Evolutionary conservation across 1,140 invertebrate genomes (phyloP).

Genomic region (Hylyphantes graminicola): DNA sequence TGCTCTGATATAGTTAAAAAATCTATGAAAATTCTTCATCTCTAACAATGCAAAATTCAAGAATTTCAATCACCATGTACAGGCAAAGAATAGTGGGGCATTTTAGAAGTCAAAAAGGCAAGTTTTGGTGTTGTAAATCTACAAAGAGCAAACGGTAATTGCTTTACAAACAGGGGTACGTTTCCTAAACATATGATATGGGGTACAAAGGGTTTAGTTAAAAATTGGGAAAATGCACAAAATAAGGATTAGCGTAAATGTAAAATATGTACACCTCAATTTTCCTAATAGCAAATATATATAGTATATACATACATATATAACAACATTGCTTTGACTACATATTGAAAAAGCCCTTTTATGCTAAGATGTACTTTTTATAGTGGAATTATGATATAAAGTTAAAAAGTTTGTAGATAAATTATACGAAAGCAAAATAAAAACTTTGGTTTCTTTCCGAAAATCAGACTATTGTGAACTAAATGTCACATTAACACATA

Average conservation of each 20-base stretch:
- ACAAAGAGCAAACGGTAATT: slow-evolving; percentile 30
- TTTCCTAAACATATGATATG: slow-evolving; percentile 22
- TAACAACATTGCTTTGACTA: slow-evolving; percentile 52
- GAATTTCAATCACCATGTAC: slow-evolving; percentile 30
- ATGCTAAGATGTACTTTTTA: slow-evolving; percentile 49
- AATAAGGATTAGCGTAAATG: slow-evolving; percentile 17
- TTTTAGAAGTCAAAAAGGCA: slow-evolving; percentile 42
- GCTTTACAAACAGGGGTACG: slow-evolving; percentile 1
- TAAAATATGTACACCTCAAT: slow-evolving; percentile 40
- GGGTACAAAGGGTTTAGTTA: slow-evolving; percentile 1
- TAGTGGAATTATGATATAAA: slow-evolving; percentile 31
- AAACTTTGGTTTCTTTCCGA: background rate
- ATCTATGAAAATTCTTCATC: no score
- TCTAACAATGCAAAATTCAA: slow-evolving; percentile 12
- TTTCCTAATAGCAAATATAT: slow-evolving; percentile 54
- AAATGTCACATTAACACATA: slow-evolving; percentile 11
- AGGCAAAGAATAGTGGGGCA: slow-evolving; percentile 25
- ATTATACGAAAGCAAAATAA: slow-evolving; percentile 8
- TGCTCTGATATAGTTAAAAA: no score
- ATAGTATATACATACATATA: slow-evolving; percentile 45
- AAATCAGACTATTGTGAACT: slow-evolving; percentile 13
- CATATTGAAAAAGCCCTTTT: slow-evolving; percentile 36
- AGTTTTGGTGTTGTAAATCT: slow-evolving; percentile 36
- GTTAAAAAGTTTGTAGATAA: slow-evolving; percentile 10
- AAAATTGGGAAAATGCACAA: slow-evolving; percentile 16